phyloP scores from a whole-genome alignment of 2,113 vertebrate species.

The Hystrix brachyura region DNA sequence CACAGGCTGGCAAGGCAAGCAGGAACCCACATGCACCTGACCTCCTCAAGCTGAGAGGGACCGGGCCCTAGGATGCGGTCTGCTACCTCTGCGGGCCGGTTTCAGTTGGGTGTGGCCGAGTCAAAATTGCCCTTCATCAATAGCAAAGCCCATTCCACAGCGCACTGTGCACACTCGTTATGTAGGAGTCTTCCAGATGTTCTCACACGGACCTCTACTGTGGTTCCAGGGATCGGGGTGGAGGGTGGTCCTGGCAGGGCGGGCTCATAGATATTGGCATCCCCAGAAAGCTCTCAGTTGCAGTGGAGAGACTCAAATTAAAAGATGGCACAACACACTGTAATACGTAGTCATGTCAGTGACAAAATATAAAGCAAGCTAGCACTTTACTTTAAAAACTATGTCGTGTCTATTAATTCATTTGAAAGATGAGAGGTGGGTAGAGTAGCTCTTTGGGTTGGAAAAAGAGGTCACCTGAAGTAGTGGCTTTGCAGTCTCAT shows the following conservation, averaged over 20 bases:
- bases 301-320: neutral
- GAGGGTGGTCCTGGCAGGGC: neutral
- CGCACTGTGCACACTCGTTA: neutral
- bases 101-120: slow-evolving; percentile 60
- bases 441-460: neutral
- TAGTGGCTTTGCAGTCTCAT: neutral
- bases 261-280: neutral
- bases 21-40: neutral
- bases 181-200: neutral
- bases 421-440: neutral
- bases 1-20: neutral
- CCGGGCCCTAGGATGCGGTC: neutral
- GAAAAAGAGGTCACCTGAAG: neutral
- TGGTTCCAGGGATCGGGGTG: accelerated
- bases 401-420: neutral
- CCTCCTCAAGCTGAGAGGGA: neutral
- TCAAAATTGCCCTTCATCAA: neutral
- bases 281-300: neutral
- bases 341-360: neutral
- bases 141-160: neutral
- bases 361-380: neutral
- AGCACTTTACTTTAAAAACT: neutral
- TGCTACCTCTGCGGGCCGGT: neutral
- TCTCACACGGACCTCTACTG: neutral
- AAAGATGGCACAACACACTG: neutral